These are phyloP conservation scores for Platorchestia sp. DNA, from an alignment of 1,140 invertebrate genomes.

Conservation along the genomic window DNA sequence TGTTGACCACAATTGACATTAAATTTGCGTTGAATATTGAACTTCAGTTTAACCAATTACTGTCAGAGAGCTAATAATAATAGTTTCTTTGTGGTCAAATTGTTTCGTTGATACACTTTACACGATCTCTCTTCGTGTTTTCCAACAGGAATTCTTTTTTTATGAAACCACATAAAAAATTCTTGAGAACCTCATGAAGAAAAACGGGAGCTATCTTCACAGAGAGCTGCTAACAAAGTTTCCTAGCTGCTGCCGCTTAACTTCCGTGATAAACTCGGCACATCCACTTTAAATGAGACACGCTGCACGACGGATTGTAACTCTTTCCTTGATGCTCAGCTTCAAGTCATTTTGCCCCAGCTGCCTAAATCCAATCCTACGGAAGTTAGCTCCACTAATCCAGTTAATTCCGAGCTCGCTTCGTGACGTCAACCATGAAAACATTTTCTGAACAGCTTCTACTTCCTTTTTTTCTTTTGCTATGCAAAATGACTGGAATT, in stretches of 20 bases:
- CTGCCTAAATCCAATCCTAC: constrained; percentile 44
- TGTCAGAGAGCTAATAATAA: not conserved
- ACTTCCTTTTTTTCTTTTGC: not conserved
- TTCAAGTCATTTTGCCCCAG: constrained; percentile 40
- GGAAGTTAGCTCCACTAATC: constrained; percentile 41
- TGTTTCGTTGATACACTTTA: not conserved
- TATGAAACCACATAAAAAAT: not conserved
- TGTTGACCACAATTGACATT: no score
- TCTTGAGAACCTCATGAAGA: not conserved
- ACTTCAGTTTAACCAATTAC: no score
- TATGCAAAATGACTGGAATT: constrained; percentile 13
- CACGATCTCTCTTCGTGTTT: not conserved
- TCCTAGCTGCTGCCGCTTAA: not conserved
- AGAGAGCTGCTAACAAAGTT: not conserved
- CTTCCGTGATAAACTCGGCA: not conserved
- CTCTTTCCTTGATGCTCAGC: constrained; percentile 39
- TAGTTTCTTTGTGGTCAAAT: not conserved
- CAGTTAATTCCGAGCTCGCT: constrained; percentile 17
- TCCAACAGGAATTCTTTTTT: not conserved
- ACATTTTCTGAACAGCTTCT: not conserved
- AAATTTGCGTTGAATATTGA: no score
- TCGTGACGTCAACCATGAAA: constrained; percentile 11
- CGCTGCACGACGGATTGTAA: not conserved
- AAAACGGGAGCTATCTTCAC: not conserved
- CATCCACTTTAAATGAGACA: constrained; percentile 8